Conservation (phyloP, 2,797 vertebrate genomes). For the Peromyscus melanophrys region DNA sequence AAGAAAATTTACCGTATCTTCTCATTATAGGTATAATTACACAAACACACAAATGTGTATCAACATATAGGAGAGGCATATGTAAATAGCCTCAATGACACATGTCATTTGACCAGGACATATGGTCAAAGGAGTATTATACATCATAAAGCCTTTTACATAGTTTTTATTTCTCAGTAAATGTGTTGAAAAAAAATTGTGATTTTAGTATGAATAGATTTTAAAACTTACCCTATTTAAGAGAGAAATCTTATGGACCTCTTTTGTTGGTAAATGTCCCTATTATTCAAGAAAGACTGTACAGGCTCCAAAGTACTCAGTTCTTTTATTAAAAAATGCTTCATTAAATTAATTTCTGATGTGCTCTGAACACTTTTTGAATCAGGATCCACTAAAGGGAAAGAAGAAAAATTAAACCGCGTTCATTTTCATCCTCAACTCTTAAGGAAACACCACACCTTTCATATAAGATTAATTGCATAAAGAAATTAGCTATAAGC, state of each 20-base stretch:
- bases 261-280: fast-evolving
- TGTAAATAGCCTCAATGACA: background rate
- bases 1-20: background rate
- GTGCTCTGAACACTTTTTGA: background rate
- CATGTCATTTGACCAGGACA: too few relatives aligned
- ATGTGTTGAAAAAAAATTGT: background rate
- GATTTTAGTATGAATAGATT: background rate
- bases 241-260: background rate
- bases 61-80: background rate
- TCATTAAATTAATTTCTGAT: background rate
- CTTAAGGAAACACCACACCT: background rate
- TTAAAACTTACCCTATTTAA: background rate
- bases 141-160: background rate
- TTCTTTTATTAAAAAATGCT: background rate
- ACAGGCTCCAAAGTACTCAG: background rate
- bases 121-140: background rate
- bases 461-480: background rate
- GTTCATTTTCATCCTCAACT: background rate
- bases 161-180: background rate
- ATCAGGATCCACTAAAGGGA: background rate
- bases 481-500: background rate
- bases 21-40: background rate
- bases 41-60: background rate
- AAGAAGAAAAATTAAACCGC: background rate
- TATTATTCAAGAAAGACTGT: background rate